Base-by-base conservation (phyloP, 1,140 invertebrate species). In the Polyergus mexicanus region DNA sequence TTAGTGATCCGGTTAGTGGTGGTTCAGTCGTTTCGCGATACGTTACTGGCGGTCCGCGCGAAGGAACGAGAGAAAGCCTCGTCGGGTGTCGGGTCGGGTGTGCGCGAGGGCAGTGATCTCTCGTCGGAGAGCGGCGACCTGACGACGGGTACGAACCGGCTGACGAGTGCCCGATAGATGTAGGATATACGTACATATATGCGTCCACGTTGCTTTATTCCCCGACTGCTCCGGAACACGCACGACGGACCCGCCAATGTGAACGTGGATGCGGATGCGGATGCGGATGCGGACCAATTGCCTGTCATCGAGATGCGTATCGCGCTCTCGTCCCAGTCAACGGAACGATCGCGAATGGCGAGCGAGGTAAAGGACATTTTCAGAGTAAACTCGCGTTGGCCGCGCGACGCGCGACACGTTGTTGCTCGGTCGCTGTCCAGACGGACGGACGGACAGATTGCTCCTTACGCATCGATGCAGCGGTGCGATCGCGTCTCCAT, bases 51-150 rank as follows among this genome's bases (percentile, higher is more conserved):
- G 77, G 88, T 85, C 71, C 89, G 89, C 83, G 86, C 65, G 72
- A 90, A 92, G 90, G 91, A 92, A 91, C 89, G 92, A 93, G 91
- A 92, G 90, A 92, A 92, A 88, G 92, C 92, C 88, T 74, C 51
- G 71, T 11, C 41, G 41, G 8, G 38, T 38, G 38, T 32, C 32
- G 32, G 7, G 41, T 88, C 92, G 93, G 92, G 93, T 94, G 91
- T 93, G 93, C 92, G 94, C 92, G 94, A 95, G 94, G 94, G 93
- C 94, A 95, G 94, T 95, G 94, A 95, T 95, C 94, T 95, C 93
- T 94, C 93, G 47, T 94, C 89, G 92, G 94, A 93, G 94, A 95
- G 94, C 94, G 94, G 91, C 94, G 94, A 95, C 94, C 94, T 94
- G 94, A 94, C 94, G 94, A 94, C 94, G 68, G 68, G 58, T 89